Evolutionary conservation across 2,888 invertebrate species (phyloP).

Genomic region (Tupiocoris notatus): DNA sequence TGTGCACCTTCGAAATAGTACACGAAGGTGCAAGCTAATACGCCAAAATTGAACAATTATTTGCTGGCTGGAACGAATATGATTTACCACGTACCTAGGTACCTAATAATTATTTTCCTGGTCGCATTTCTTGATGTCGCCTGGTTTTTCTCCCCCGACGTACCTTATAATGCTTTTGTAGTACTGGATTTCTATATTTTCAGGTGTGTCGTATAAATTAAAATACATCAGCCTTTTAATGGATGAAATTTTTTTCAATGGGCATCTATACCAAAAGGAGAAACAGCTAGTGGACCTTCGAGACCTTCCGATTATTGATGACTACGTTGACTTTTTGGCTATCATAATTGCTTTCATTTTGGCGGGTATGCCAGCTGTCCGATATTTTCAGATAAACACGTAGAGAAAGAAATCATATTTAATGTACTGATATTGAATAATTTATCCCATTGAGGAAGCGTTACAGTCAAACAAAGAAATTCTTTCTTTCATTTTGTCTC

Average conservation of each 20-base stretch:
- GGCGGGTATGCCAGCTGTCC: background rate
- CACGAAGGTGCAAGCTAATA: too few species aligned
- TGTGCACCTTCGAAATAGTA: too few species aligned
- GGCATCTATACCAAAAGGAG: background rate
- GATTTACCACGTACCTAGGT: too few species aligned
- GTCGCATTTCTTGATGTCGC: too few species aligned
- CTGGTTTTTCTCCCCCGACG: too few species aligned
- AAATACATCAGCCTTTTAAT: conserved; percentile 12
- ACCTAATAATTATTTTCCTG: too few species aligned
- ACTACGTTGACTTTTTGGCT: background rate
- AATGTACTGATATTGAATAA: background rate
- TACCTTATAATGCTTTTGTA: too few species aligned
- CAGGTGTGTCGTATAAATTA: conserved; percentile 24
- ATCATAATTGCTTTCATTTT: conserved; percentile 11
- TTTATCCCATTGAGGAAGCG: too few species aligned
- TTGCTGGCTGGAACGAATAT: too few species aligned
- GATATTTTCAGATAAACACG: background rate
- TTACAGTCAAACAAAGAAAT: too few species aligned
- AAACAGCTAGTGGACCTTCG: background rate
- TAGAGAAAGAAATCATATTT: background rate
- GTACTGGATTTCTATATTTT: background rate
- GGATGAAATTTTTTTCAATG: conserved; percentile 20
- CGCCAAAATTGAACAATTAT: too few species aligned
- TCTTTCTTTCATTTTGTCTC: too few species aligned
- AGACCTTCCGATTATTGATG: background rate